phyloP scores from a whole-genome alignment of 2,113 vertebrate genomes.

The Sphyrna mokarran region DNA sequence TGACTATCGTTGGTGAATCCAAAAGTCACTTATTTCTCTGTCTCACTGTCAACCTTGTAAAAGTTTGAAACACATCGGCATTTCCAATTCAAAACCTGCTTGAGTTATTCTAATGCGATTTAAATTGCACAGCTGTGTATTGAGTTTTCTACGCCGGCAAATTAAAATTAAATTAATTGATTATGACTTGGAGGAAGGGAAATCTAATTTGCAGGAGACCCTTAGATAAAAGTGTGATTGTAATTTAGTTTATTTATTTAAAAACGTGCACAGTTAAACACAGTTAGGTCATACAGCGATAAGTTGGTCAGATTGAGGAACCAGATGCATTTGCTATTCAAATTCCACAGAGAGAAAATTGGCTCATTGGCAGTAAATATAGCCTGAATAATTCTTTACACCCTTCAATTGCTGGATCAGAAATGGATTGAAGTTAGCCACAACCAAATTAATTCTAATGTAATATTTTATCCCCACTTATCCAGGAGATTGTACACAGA shows the following conservation, averaged over 20 bases:
- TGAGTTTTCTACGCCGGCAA: neutral
- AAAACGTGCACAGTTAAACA: neutral
- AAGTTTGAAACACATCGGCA: neutral
- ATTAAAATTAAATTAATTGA: slow-evolving; percentile 14
- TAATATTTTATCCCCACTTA: no score
- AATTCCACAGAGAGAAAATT: neutral
- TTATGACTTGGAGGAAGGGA: neutral
- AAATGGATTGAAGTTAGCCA: no score
- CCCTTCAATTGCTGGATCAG: no score
- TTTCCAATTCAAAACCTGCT: neutral
- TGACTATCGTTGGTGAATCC: neutral
- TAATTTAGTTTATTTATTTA: slow-evolving; percentile 22
- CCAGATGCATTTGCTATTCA: neutral
- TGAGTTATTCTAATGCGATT: neutral
- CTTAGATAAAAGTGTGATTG: neutral
- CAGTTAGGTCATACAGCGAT: neutral
- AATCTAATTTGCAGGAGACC: neutral
- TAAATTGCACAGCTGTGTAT: neutral
- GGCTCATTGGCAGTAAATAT: no score
- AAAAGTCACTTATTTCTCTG: neutral
- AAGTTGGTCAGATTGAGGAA: neutral
- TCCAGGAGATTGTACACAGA: no score
- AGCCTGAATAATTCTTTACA: no score
- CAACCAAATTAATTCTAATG: no score
- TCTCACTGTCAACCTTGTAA: neutral